Evolutionary conservation across 2,113 vertebrate species (phyloP), one percentile per base, ranked within the genome.

Genomic region (Hippocampus comes): DNA sequence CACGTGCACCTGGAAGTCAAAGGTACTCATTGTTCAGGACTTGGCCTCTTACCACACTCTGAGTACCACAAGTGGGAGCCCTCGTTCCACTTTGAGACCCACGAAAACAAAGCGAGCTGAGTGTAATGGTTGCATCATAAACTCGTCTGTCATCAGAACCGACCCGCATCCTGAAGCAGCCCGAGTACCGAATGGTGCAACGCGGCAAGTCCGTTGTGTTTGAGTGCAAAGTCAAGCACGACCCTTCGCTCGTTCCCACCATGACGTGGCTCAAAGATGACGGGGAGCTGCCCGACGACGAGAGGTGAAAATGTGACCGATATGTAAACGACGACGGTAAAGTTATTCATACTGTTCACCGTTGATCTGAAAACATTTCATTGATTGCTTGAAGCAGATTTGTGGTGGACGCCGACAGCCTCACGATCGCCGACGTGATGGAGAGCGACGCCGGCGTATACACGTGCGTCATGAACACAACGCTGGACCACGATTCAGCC

Each of bases 181-280:
- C 96, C 0, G 92, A 95, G 84, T 94, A 96, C 80, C 94, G 92
- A 85, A 89, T 93, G 42, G 90, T 97, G 59, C 94, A 97, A 89
- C 93, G 93, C 78, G 93, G 94, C 30, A 82, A 85, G 48, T 91
- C 91, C 0, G 96, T 93, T 78, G 91, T 94, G 67, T 98, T 99
- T 88, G 95, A 97, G 83, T 99, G 97, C 86, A 93, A 90, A 81
- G 94, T 97, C 77, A 97, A 94, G 78, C 93, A 99, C 2, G 97
- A 99, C 88, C 87, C 91, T 15, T 92, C 94, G 0, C 94, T 99
- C 75, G 51, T 82, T 55, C 92, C 93, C 49, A 93, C 89, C 41
- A 82, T 95, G 85, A 91, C 63, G 5, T 99, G 97, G 97, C 92
- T 96, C 49, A 98, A 96, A 74, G 94, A 98, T 64, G 87, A 89